phyloP scores from a whole-genome alignment of 2,113 vertebrate species.

The Ammodramus savannarum region DNA sequence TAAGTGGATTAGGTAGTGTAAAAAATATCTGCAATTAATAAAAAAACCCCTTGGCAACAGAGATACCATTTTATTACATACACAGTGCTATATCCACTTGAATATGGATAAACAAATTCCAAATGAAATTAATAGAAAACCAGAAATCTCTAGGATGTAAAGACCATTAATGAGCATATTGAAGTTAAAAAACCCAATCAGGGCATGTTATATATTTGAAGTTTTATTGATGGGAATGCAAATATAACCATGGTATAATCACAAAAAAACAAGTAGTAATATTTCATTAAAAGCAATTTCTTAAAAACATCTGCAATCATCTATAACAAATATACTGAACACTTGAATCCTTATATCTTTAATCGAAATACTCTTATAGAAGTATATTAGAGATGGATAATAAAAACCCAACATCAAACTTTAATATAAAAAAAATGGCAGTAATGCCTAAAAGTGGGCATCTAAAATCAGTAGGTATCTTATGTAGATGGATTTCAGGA shows the following conservation, averaged over 20 bases:
- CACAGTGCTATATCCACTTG: neutral
- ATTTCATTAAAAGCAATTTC: slow-evolving; percentile 22
- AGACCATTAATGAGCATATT: neutral
- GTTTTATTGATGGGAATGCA: slow-evolving; percentile 61
- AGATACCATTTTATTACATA: neutral
- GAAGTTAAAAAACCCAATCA: slow-evolving; percentile 21
- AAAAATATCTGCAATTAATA: neutral
- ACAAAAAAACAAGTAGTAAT: slow-evolving; percentile 5
- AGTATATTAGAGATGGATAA: neutral
- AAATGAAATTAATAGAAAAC: neutral
- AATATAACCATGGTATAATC: slow-evolving; percentile 10
- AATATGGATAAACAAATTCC: neutral
- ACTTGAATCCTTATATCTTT: neutral
- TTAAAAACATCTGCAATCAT: slow-evolving; percentile 61
- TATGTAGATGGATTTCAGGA: neutral
- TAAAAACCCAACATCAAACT: neutral
- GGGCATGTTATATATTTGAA: neutral
- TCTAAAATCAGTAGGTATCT: neutral
- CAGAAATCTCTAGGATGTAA: neutral
- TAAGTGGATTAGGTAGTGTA: neutral
- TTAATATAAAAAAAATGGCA: neutral
- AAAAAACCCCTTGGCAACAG: neutral
- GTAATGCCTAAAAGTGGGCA: neutral
- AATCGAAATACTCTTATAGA: neutral
- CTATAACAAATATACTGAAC: slow-evolving; percentile 26